Base-by-base conservation (phyloP, 2,797 vertebrate genomes). In the Chrosomus eos region DNA sequence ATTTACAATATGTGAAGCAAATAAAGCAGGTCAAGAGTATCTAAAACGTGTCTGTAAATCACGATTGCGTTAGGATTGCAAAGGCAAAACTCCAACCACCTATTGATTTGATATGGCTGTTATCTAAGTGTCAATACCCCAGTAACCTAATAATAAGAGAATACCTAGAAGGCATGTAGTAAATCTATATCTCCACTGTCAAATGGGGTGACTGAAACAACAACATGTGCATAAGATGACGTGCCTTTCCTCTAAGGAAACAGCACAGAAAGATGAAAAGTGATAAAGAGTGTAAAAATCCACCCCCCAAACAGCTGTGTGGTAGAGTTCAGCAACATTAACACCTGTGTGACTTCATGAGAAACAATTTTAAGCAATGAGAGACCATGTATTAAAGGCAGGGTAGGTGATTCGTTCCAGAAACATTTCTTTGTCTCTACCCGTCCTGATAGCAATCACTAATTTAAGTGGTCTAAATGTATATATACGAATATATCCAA, bases 101-200 rank as follows among this genome's bases (percentile, higher is more conserved):
- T 55, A 77, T 58, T 70, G 31, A 83, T 75, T 75, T 38, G n/a
- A 67, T 53, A 53, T 40, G 45, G 60, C 9, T 66, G 62, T 33
- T 67, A 51, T 51, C 77, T 79, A 40, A 68, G 31, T 40, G 26
- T 58, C 62, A 31, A 23, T 21, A 67, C 23, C 45, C 74, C 36
- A 77, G 64, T 77, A 84, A 84, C 48, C 73, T 68, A 77, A 68
- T 58, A 83, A 83, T 58, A 66, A 68, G 60, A 67, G 23, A 75
- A 51, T 43, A 48, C 26, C 62, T 77, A 3, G 60, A 83, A 83
- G 62, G 33, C 45, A 7, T 67, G 48, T 45, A 77, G 33, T 84
- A 84, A 82, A 84, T 77, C 64, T 19, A 75, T 53, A 67, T 67
- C 31, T 83, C 31, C 38, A 26, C 23, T 53, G 45, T 66, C 23